These are phyloP conservation scores for Cantharis nigra DNA, from an alignment of 2,888 invertebrate species.

Conservation along the genomic window DNA sequence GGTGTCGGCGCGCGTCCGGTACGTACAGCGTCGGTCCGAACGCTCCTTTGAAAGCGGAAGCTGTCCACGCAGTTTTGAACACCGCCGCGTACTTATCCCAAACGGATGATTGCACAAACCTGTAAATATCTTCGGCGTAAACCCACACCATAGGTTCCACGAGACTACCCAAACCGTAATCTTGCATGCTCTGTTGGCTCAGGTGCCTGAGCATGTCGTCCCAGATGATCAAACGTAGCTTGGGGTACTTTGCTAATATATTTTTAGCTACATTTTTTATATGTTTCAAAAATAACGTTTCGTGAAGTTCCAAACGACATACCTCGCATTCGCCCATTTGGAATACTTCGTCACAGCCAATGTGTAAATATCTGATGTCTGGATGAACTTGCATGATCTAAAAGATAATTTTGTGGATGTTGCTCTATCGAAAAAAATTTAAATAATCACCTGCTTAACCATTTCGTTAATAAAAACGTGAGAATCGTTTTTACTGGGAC, in stretches of 20 bases:
- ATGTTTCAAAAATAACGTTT: slow-evolving; percentile 67
- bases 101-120: slow-evolving; percentile 57
- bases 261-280: slow-evolving; percentile 64
- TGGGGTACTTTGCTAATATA: slow-evolving; percentile 63
- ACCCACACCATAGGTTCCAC: slow-evolving; percentile 85
- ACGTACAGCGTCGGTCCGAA: slow-evolving; percentile 72
- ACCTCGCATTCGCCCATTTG: slow-evolving; percentile 70
- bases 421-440: neutral
- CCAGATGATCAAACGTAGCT: slow-evolving; percentile 72
- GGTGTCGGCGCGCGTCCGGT: slow-evolving; percentile 68
- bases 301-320: slow-evolving; percentile 60
- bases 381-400: slow-evolving; percentile 51
- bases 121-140: slow-evolving; percentile 72
- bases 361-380: slow-evolving; percentile 63
- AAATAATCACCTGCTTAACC: slow-evolving; percentile 65
- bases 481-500: slow-evolving; percentile 69
- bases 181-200: slow-evolving; percentile 62
- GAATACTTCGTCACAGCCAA: slow-evolving; percentile 77
- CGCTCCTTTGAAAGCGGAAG: slow-evolving; percentile 77
- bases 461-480: slow-evolving; percentile 67
- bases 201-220: slow-evolving; percentile 79
- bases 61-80: slow-evolving; percentile 73
- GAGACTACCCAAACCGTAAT: slow-evolving; percentile 65
- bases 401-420: neutral
- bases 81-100: slow-evolving; percentile 72